Evolutionary conservation across 2,797 vertebrate species (phyloP), one percentile per base, ranked within the genome.

Genomic region (Hylomyscus alleni): DNA sequence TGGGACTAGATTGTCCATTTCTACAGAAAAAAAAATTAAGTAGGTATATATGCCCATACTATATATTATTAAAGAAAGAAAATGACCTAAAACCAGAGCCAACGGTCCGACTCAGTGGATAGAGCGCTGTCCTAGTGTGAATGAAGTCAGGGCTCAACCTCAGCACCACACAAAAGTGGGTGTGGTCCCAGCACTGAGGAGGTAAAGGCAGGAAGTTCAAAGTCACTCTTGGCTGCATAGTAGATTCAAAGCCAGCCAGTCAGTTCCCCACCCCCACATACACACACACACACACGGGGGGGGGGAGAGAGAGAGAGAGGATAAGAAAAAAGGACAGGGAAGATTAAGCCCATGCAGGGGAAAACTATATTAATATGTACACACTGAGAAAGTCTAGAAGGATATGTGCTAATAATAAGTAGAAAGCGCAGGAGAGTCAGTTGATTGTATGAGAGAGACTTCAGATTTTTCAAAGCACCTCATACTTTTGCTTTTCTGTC

Each of bases 401-500:
- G 72, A 11, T 52, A 4, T 44, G 54, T 54, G 54, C 54, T 60
- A 24, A 60, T n/a, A 75, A 2, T 47, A 75, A 40, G 44, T 88
- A 8, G 60, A 72, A 90, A 81, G 50, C 56, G 73, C 67, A 85
- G 31, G 44, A 89, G 69, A 76, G 83, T 54, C 82, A 37, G 47
- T 76, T 40, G 80, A 37, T 83, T 67, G 3, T 81, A 31, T 52
- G 58, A 82, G n/a, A 83, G 52, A 91, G 72, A 65, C 22, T 83
- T 91, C n/a, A 69, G 47, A 37, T 62, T 87, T 85, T 91, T 91
- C 56, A 90, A 81, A 85, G 75, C 26, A 47, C 77, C 90, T 96
- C 81, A 12, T 78, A n/a, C 81, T 88, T 87, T 95, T 58, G 58
- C 65, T 65, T 94, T 87, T 87, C 89, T 95, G 90, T 54, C 72